Evolutionary conservation across 1,140 invertebrate genomes (phyloP), one percentile per base, ranked within the genome.

Genomic region (Halictus rubicundus): DNA sequence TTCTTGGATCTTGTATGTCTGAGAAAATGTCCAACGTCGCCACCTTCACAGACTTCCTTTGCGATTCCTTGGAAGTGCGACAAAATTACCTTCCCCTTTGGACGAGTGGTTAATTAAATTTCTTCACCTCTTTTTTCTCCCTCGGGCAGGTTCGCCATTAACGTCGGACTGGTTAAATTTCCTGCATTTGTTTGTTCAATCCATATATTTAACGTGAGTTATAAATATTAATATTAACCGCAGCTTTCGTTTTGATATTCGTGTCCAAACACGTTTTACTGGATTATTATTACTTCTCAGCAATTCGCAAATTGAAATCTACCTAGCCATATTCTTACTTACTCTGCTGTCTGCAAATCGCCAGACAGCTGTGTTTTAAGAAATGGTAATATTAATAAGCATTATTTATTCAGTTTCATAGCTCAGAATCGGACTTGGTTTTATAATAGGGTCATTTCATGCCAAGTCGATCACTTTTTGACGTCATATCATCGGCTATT

Each of bases 41-140:
- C 46, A 75, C 32, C 19, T n/a, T 75, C 32, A 16, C 46, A 75
- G 63, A 66, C 46, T 75, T 66, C 49, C 46, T 75, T 75, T 66
- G 72, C 72, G 46, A 75, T 57, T 66, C 72, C 61, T 75, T 66
- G 32, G 27, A 75, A 66, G 63, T 57, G 72, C 46, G 61, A 75
- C 63, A 75, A 66, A 75, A 75, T 75, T 75, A 75, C 32, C 72
- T 66, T 75, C n/a, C 25, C 72, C 61, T 75, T 66, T 65, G 61
- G 10, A 42, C 32, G 19, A 37, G 14, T 32, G 27, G 61, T 75
- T 75, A 75, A 75, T 75, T 75, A 75, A 75, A 66, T 75, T 75
- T 75, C 65, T 74, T 74, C 46, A 32, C 49, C 72, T 42, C 66
- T 75, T 61, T 54, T 66, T 57, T 75, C 63, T 27, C 46, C 57